Conservation (phyloP, 2,113 vertebrate species). For the Lophotis ruficrista region DNA sequence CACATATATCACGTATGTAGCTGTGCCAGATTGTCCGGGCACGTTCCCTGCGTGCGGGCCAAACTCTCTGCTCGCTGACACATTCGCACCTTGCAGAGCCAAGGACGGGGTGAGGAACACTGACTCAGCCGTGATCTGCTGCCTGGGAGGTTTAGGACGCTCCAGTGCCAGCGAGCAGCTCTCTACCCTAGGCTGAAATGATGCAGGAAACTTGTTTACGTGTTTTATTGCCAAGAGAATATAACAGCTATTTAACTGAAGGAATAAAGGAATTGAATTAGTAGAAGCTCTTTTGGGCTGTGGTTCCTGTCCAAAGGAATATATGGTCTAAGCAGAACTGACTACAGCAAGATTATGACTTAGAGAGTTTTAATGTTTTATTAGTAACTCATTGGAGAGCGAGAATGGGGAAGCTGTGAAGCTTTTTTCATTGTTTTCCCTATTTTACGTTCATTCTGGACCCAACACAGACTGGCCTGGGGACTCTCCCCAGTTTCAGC, state of each 20-base stretch:
- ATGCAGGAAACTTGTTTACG: not conserved
- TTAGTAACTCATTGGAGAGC: not conserved
- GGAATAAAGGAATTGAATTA: not conserved
- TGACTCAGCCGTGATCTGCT: not conserved
- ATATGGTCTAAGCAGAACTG: not conserved
- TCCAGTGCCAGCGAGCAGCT: not conserved
- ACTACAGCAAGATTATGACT: not conserved
- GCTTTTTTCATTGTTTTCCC: not conserved
- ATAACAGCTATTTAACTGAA: not conserved
- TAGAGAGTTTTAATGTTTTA: not conserved
- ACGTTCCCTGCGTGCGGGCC: not conserved
- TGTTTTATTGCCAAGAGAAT: not conserved
- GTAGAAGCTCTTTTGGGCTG: not conserved
- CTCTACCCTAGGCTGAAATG: not conserved
- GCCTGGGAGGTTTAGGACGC: not conserved
- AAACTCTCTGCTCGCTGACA: not conserved
- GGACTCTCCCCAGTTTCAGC: not conserved
- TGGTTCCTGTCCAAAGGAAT: not conserved
- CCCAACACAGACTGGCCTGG: not conserved
- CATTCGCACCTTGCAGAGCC: not conserved
- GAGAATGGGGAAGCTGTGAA: not conserved
- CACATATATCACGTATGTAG: not conserved
- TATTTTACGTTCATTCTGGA: not conserved
- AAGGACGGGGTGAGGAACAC: not conserved
- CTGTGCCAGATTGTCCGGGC: rapidly evolving